Evolutionary conservation across 2,888 invertebrate species (phyloP).

Genomic region (Merodon equestris): DNA sequence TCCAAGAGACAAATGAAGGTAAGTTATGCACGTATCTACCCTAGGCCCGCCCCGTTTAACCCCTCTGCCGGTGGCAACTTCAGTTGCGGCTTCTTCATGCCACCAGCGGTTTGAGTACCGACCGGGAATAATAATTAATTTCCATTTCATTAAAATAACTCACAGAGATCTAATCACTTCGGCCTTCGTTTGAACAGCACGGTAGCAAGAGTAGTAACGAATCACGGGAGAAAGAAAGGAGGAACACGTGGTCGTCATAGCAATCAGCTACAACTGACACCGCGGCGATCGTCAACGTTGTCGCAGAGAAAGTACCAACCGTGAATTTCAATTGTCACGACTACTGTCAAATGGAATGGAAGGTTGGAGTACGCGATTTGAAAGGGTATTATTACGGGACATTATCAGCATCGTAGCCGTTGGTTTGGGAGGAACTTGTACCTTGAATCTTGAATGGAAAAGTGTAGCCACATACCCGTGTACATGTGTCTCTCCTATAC

Average conservation of each 20-base stretch:
- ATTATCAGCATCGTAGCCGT: background rate
- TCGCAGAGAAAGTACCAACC: conserved; percentile 57
- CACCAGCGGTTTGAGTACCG: no score
- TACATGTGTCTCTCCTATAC: no score
- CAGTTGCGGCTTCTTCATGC: no score
- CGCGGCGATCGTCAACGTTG: conserved; percentile 26
- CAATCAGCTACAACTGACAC: conserved; percentile 2
- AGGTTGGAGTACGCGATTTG: conserved; percentile 5
- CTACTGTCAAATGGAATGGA: conserved; percentile 33
- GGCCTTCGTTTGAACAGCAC: conserved; percentile 41
- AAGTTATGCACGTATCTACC: background rate
- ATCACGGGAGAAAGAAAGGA: conserved; percentile 14
- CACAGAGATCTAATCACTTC: conserved; percentile 42
- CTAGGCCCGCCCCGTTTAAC: conserved; percentile 37
- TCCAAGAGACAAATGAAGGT: no score
- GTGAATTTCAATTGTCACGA: conserved; percentile 64
- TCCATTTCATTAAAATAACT: conserved; percentile 63
- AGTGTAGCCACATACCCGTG: no score
- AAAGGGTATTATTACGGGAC: conserved; percentile 17
- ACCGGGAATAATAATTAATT: conserved; percentile 59
- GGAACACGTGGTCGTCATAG: conserved; percentile 20
- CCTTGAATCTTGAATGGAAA: conserved; percentile 55
- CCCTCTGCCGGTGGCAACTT: conserved; percentile 21
- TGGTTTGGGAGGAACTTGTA: conserved; percentile 26
- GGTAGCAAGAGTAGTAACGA: background rate